Base-by-base conservation (phyloP, 2,888 invertebrate genomes). In the Erebia palarica region DNA sequence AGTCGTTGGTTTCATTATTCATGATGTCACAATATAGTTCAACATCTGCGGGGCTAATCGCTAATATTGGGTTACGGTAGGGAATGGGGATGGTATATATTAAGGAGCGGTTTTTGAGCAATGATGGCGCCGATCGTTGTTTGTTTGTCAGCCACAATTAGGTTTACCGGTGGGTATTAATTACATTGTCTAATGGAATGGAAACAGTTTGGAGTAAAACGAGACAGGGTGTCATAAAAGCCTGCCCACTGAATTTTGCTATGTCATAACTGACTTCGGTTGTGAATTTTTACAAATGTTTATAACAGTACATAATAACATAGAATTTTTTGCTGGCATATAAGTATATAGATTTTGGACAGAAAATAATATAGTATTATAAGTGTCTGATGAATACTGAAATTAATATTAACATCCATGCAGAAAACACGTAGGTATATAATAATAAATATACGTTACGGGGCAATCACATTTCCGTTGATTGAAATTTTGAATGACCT, bases 151-250 rank as follows among this genome's bases (percentile, higher is more conserved):
- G 80, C 84, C 84, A 87, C 90, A 91, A 90, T 91, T 90, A 90
- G 86, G 87, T 87, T 69, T 84, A 86, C 86, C 88, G 87, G 84
- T 84, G 83, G 84, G 88, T 91, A 91, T 92, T 92, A 88, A 92
- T 92, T 92, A 92, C 92, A 90, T 86, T 87, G 89, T 86, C 89
- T 91, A 92, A 92, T 92, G 89, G 91, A 87, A 84, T 47, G 66
- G 66, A 65, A 73, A 69, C 61, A 66, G 51, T 69, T 57, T 71
- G 21, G 42, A 58, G 16, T 66, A 57, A 47, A 63, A 63, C 21
- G 14, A 21, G 21, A 63, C 47, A 49, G 49, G 49, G 63, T 49
- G 14, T 27, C 49, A 21, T 49, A 21, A 47, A 14, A 18, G 47
- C 18, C 42, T 9, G 16, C 42, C 60, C 42, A 16, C 42, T 60